phyloP scores from a whole-genome alignment of 23 tunicate genomes.

The Trididemnum miniatum region DNA sequence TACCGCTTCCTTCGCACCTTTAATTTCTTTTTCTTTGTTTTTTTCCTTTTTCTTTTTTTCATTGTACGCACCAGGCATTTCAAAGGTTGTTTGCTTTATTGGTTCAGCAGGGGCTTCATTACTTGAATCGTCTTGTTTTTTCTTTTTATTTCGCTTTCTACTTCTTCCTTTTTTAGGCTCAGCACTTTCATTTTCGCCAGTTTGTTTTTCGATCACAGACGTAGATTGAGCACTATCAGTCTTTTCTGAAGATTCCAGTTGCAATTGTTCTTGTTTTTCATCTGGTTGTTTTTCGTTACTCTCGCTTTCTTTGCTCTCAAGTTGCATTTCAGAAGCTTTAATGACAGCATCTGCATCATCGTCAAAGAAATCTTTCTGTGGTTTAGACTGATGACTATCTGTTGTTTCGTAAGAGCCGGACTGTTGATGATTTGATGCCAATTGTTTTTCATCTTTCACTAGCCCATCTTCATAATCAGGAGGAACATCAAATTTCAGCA shows the following conservation, averaged over 20 bases:
- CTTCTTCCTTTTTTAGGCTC: background rate
- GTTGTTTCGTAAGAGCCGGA: too few species aligned
- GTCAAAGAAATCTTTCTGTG: too few species aligned
- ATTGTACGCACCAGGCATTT: too few species aligned
- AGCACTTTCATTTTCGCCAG: background rate
- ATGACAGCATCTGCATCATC: background rate
- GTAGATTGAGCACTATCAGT: background rate
- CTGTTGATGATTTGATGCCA: background rate
- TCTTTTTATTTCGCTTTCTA: background rate
- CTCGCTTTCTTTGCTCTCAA: background rate
- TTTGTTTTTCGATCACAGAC: too few species aligned
- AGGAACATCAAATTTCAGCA: slow-evolving; percentile 5
- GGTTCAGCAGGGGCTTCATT: background rate
- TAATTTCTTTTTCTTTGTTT: background rate
- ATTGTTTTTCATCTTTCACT: background rate
- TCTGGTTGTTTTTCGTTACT: background rate
- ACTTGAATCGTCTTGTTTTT: too few species aligned
- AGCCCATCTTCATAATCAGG: slow-evolving; percentile 9
- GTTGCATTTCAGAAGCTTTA: background rate
- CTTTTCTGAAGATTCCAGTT: background rate
- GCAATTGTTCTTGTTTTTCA: background rate
- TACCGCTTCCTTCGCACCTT: background rate
- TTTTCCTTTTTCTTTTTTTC: background rate
- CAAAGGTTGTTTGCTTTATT: too few species aligned
- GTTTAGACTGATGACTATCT: too few species aligned